phyloP scores from a whole-genome alignment of 1,140 invertebrate species.

The Popillia japonica region DNA sequence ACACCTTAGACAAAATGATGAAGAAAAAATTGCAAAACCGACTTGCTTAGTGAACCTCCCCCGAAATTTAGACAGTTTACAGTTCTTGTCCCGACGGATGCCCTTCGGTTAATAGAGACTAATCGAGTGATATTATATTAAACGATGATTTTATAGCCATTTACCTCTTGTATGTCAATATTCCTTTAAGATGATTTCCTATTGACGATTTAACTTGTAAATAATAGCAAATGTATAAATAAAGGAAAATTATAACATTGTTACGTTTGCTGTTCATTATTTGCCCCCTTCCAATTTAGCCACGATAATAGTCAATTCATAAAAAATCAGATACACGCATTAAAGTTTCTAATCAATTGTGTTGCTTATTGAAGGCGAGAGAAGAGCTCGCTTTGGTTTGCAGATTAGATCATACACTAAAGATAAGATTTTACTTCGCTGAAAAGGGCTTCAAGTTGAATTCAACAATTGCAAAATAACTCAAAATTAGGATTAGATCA shows the following conservation, averaged over 20 bases:
- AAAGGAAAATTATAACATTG: conserved; percentile 30
- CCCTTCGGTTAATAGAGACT: conserved; percentile 5
- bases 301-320: too few species aligned
- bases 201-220: conserved; percentile 17
- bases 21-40: conserved; percentile 37
- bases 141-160: conserved; percentile 5
- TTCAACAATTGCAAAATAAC: too few species aligned
- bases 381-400: too few species aligned
- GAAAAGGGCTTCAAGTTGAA: too few species aligned
- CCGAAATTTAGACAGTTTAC: conserved; percentile 1
- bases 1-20: conserved; percentile 45
- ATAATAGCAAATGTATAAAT: conserved; percentile 21
- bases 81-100: neutral
- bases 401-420: too few species aligned
- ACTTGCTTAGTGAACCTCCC: conserved; percentile 25
- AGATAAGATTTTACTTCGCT: too few species aligned
- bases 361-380: too few species aligned
- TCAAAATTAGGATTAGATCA: too few species aligned
- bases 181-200: neutral
- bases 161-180: conserved; percentile 2
- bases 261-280: neutral
- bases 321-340: too few species aligned
- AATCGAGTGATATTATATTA: neutral
- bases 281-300: too few species aligned
- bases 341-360: too few species aligned